A percentile compares a stretch with the other conserved stretches of the same genome.
Conservation (phyloP, 2,888 invertebrate genomes). For the Trichogramma dendrolimi region DNA sequence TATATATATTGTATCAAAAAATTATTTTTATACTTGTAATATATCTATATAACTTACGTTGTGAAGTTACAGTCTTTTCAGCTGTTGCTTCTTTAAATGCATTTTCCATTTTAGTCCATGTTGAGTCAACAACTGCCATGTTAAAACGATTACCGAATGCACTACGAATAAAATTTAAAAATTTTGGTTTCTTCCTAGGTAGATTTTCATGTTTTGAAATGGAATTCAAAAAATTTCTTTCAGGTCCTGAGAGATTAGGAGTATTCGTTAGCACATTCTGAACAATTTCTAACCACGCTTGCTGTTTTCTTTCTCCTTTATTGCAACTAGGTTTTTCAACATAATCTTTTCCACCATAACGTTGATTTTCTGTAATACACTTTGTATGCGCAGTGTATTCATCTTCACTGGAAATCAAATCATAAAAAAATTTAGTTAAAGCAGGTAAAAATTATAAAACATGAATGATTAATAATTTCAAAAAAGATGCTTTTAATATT, state of each 20-base stretch:
- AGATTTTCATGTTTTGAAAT: slow-evolving; percentile 74
- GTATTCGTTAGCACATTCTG: slow-evolving; percentile 62
- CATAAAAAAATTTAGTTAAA: slow-evolving; percentile 4
- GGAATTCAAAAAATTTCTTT: slow-evolving; percentile 62
- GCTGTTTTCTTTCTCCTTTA: slow-evolving; percentile 84
- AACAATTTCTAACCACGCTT: slow-evolving; percentile 74
- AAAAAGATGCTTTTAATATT: background rate
- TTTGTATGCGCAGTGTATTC: slow-evolving; percentile 58
- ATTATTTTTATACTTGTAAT: background rate
- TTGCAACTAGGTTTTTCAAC: slow-evolving; percentile 66
- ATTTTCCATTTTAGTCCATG: slow-evolving; percentile 61
- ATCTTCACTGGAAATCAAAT: slow-evolving; percentile 58
- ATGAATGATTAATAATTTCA: slow-evolving; percentile 51
- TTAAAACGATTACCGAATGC: slow-evolving; percentile 58
- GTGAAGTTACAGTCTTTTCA: slow-evolving; percentile 17
- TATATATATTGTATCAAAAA: background rate
- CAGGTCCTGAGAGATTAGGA: slow-evolving; percentile 56
- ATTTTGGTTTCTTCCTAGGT: slow-evolving; percentile 81
- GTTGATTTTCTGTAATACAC: slow-evolving; percentile 71
- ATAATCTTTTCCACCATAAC: slow-evolving; percentile 82
- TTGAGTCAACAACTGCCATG: slow-evolving; percentile 60
- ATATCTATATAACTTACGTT: slow-evolving; percentile 16
- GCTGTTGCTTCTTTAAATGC: slow-evolving; percentile 36
- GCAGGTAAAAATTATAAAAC: slow-evolving; percentile 32
- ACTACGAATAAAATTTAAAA: slow-evolving; percentile 71